Evolutionary conservation across 2,888 invertebrate species (phyloP).

Genomic region (Rhagonycha fulva): DNA sequence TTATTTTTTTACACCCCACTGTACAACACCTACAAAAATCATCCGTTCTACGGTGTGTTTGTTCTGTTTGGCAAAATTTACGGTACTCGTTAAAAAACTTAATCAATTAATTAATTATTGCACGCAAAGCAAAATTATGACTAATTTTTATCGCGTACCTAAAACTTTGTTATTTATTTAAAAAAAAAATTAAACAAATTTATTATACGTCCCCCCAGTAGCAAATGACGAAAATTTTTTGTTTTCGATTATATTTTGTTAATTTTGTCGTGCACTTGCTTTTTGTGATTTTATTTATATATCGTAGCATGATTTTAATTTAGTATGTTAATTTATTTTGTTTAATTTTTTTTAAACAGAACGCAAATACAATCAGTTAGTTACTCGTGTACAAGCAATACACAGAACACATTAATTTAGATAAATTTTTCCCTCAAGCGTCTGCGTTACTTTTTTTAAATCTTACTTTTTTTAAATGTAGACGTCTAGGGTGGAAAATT

Average conservation of each 20-base stretch:
- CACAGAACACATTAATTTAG: conserved; percentile 19
- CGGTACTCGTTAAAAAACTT: conserved; percentile 20
- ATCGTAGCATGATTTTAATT: conserved; percentile 53
- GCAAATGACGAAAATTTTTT: conserved; percentile 50
- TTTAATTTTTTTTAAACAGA: conserved; percentile 26
- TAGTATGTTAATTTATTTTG: conserved; percentile 35
- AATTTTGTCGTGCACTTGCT: conserved; percentile 31
- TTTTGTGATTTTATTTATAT: conserved; percentile 41
- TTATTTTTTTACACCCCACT: conserved; percentile 52
- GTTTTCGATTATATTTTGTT: conserved; percentile 38
- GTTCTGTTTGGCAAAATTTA: conserved; percentile 50
- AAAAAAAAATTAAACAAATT: conserved; percentile 20
- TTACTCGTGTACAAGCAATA: conserved; percentile 18
- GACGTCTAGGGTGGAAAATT: not conserved
- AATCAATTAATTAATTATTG: conserved; percentile 1
- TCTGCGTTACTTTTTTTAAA: conserved; percentile 5
- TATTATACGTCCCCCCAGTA: conserved; percentile 45
- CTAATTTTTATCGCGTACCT: conserved; percentile 22
- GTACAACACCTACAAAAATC: conserved; percentile 52
- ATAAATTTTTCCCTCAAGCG: conserved; percentile 12
- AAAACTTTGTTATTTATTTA: conserved; percentile 14
- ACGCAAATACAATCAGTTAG: conserved; percentile 23
- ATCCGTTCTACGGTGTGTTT: conserved; percentile 53
- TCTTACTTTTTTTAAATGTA: not conserved
- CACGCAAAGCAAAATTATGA: conserved; percentile 6